phyloP scores from a whole-genome alignment of 2,888 invertebrate species.

The Camptogramma bilineatum region DNA sequence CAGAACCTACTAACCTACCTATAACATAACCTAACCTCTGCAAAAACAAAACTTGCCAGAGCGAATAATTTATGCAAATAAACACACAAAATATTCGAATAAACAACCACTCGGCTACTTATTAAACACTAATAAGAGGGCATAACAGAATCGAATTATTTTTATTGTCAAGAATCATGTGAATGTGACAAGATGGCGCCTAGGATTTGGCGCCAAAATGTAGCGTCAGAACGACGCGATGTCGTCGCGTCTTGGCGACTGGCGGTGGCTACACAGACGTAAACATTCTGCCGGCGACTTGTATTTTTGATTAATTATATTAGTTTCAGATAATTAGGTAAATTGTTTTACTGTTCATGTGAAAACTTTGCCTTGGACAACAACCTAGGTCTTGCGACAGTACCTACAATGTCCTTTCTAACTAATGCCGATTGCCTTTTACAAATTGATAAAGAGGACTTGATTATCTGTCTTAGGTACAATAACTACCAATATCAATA shows the following conservation, averaged over 20 bases:
- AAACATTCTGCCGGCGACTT: conserved; percentile 50
- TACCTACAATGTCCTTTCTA: background rate
- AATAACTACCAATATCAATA: too few relatives aligned
- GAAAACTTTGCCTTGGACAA: background rate
- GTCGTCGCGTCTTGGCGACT: conserved; percentile 44
- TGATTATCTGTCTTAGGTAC: background rate
- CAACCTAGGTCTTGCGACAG: background rate
- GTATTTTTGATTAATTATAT: conserved; percentile 34
- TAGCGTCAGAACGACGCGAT: conserved; percentile 58
- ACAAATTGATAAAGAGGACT: background rate
- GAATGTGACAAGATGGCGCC: conserved; percentile 72
- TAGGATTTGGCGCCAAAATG: conserved; percentile 71
- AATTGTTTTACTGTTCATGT: conserved; percentile 4
- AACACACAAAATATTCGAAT: conserved; percentile 29
- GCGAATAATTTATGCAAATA: conserved; percentile 36
- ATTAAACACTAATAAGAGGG: conserved; percentile 54
- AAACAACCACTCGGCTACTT: conserved; percentile 43
- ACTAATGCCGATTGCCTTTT: background rate
- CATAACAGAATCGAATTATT: conserved; percentile 67
- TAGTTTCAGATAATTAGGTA: conserved; percentile 24
- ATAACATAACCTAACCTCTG: background rate
- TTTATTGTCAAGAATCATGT: conserved; percentile 74
- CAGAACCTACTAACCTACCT: background rate
- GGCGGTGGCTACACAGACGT: conserved; percentile 46
- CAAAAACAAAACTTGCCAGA: conserved; percentile 30